Evolutionary conservation across 2,113 vertebrate species (phyloP).

Genomic region (Callorhinus ursinus): DNA sequence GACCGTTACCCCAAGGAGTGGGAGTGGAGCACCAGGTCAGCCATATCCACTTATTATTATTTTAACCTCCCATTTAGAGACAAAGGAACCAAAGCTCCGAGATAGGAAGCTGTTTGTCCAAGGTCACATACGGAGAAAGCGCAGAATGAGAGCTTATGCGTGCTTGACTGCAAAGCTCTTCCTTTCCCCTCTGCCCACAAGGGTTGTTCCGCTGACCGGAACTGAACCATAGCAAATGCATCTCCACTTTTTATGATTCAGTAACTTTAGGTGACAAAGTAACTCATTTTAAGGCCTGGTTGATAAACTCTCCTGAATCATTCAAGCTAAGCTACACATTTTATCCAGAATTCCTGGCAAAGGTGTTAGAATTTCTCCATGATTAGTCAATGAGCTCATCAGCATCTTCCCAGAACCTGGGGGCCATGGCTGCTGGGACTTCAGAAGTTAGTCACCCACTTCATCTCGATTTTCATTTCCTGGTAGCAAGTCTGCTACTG

Average conservation of each 20-base stretch:
- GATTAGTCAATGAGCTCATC: not conserved
- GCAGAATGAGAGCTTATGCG: not conserved
- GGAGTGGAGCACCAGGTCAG: not conserved
- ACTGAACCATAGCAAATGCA: not conserved
- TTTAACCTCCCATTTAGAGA: not conserved
- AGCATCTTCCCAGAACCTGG: constrained; percentile 21
- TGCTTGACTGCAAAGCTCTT: not conserved
- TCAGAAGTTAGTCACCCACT: not conserved
- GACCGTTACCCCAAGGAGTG: not conserved
- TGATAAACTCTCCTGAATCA: constrained; percentile 17
- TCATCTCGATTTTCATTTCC: not conserved
- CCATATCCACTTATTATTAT: not conserved
- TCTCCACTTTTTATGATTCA: constrained; percentile 39
- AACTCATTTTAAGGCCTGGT: constrained; percentile 30
- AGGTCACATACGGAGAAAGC: not conserved
- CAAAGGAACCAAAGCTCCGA: not conserved
- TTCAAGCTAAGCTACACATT: not conserved
- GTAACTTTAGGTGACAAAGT: constrained; percentile 38
- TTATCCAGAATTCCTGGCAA: constrained; percentile 55
- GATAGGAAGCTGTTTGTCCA: not conserved
- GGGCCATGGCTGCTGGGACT: not conserved
- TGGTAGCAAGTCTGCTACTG: not conserved
- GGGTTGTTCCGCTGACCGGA: not conserved
- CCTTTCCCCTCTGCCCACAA: not conserved
- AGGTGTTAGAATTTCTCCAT: not conserved